A percentile compares a stretch with the other conserved stretches of the same genome.
Conservation (phyloP, 2,888 invertebrate genomes). For the Eilema sororculum region DNA sequence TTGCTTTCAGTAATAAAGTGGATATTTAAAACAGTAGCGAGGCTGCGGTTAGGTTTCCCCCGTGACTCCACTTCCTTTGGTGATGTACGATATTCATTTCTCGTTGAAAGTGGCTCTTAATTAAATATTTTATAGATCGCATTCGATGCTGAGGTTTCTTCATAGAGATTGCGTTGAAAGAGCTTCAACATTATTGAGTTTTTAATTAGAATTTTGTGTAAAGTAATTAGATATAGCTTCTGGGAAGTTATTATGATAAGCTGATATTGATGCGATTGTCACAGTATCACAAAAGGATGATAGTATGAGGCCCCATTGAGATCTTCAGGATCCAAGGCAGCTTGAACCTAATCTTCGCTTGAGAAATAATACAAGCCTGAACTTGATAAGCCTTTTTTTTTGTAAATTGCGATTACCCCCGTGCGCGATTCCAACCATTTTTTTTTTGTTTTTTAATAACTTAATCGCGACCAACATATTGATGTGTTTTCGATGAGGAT, state of each 20-base stretch:
- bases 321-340: too few relatives aligned
- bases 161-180: not conserved
- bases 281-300: too few relatives aligned
- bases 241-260: not conserved
- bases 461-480: too few relatives aligned
- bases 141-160: not conserved
- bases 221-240: not conserved
- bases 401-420: too few relatives aligned
- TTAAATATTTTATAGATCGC: slow-evolving; percentile 15
- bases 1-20: slow-evolving; percentile 5
- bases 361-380: too few relatives aligned
- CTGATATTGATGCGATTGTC: not conserved
- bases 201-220: not conserved
- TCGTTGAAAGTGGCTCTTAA: slow-evolving; percentile 8
- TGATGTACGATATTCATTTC: slow-evolving; percentile 6
- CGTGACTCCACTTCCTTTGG: not conserved
- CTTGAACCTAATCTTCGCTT: too few relatives aligned
- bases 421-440: too few relatives aligned
- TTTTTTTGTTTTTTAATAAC: too few relatives aligned
- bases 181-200: not conserved
- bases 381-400: too few relatives aligned
- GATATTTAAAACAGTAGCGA: slow-evolving; percentile 8
- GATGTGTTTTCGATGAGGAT: too few relatives aligned
- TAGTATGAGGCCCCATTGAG: too few relatives aligned
- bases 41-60: not conserved